These are phyloP conservation scores for Copidosoma floridanum DNA, from an alignment of 1,140 invertebrate species.

Conservation along the genomic window DNA sequence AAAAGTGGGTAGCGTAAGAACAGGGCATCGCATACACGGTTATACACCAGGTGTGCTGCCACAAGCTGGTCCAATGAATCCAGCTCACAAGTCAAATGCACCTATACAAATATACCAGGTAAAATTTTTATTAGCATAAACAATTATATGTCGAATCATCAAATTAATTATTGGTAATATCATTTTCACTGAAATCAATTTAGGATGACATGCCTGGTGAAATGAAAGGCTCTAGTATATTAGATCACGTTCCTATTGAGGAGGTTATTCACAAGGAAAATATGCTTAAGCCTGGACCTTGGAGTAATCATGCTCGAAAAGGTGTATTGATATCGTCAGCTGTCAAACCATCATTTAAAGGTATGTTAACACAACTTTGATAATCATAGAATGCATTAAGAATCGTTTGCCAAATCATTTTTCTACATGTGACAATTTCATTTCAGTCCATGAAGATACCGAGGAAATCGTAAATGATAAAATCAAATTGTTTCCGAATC, in stretches of 20 bases:
- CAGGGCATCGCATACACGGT: slow-evolving; percentile 52
- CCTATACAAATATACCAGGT: slow-evolving; percentile 51
- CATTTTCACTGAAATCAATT: neutral
- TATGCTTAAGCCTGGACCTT: slow-evolving; percentile 63
- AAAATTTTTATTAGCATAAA: neutral
- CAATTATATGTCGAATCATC: too few relatives aligned
- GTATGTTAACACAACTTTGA: slow-evolving; percentile 35
- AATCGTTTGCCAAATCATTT: neutral
- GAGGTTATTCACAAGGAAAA: slow-evolving; percentile 64
- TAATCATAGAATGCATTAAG: too few relatives aligned
- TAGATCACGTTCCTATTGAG: slow-evolving; percentile 58
- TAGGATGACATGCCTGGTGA: slow-evolving; percentile 43
- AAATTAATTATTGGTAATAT: too few relatives aligned
- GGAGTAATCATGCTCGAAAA: slow-evolving; percentile 56
- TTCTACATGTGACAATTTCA: neutral
- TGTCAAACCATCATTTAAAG: slow-evolving; percentile 49
- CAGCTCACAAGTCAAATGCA: slow-evolving; percentile 39
- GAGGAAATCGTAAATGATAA: slow-evolving; percentile 40
- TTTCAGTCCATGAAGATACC: slow-evolving; percentile 64
- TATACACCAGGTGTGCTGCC: slow-evolving; percentile 46
- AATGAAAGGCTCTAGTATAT: slow-evolving; percentile 55
- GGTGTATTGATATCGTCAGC: slow-evolving; percentile 42
- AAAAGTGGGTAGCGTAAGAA: slow-evolving; percentile 54
- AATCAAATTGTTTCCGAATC: slow-evolving; percentile 47
- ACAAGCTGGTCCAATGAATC: slow-evolving; percentile 34